These are phyloP conservation scores for Euthynnus affinis DNA, from an alignment of 2,797 vertebrate genomes.

Conservation along the genomic window DNA sequence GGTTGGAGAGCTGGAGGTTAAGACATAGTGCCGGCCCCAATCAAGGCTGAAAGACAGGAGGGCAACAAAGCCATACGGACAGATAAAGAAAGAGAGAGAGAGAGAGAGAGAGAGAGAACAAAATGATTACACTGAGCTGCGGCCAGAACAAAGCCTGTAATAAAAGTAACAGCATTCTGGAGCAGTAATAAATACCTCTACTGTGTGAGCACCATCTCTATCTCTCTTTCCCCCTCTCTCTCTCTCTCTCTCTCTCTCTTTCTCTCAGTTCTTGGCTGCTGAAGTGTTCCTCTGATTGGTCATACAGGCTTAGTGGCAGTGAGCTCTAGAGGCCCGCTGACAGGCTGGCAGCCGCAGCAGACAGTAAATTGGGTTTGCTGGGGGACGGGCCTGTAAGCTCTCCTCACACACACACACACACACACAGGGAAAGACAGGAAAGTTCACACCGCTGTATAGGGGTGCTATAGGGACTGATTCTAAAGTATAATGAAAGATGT, in stretches of 20 bases:
- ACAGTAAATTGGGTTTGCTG: constrained; percentile 71
- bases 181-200: constrained; percentile 81
- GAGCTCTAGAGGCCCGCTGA: constrained; percentile 75
- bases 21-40: constrained; percentile 45
- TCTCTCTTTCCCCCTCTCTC: too few species aligned
- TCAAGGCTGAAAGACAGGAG: constrained; percentile 36
- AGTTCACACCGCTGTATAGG: neutral
- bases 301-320: constrained; percentile 69
- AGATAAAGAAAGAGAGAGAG: neutral
- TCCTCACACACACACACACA: constrained; percentile 24
- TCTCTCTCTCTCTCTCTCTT: constrained; percentile 44
- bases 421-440: constrained; percentile 23
- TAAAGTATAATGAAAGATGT: neutral
- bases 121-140: constrained; percentile 62
- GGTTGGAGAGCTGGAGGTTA: constrained; percentile 40
- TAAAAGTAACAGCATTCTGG: constrained; percentile 78
- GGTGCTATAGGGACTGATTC: constrained; percentile 2
- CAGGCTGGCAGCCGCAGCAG: constrained; percentile 62
- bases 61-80: constrained; percentile 29
- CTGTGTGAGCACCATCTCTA: constrained; percentile 67
- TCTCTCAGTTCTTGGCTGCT: constrained; percentile 42
- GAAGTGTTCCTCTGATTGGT: constrained; percentile 68
- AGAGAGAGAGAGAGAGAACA: constrained; percentile 5
- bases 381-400: constrained; percentile 23
- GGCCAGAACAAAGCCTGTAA: constrained; percentile 77